Evolutionary conservation across 2,888 invertebrate species (phyloP), one percentile per base, ranked within the genome.

Genomic region (Limnephilus rhombicus): DNA sequence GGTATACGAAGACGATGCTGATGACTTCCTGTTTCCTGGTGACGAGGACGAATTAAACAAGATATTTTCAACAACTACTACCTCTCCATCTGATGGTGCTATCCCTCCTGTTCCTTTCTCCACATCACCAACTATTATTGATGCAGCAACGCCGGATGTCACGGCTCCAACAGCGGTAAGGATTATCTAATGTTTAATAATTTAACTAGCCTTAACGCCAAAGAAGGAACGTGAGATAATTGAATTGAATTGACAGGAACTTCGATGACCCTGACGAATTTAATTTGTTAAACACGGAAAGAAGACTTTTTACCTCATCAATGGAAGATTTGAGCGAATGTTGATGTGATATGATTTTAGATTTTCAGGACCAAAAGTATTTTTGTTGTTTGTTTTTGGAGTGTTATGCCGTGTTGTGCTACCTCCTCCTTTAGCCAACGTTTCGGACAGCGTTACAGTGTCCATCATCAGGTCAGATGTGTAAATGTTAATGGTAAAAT

Each of bases 221-320:
- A 68, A 68, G 68, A 68, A 68, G 9, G 1, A 11, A 24, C 24
- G 68, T 68, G 68, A 68, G 24, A 68, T 68, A 24, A 68, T 24
- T 24, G 68, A 24, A 68, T 24, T 68, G 68, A 68, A 68, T 68
- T 90, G 49, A 53, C 90, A 5, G 85, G 90, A 15, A 53, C 53
- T 15, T 34, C 41, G 9, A 13, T 85, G 29, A 80, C 24, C 18
- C 85, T 37, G 41, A 86, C 68, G 24, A 24, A 68, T 68, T n/a
- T 68, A 9, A 68, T 9, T 24, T 68, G 68, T 68, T 68, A 9
- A 68, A 68, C n/a, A n/a, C 24, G 68, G 68, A 68, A 68, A 68
- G 68, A 68, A 68, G 68, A 24, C 24, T 68, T 68, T n/a, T 68
- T 68, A n/a, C 68, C 7, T 68, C 9, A 9, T 68, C 24, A 68